Base-by-base conservation (phyloP, 1,140 invertebrate genomes). In the Gonatopus flavifemur region DNA sequence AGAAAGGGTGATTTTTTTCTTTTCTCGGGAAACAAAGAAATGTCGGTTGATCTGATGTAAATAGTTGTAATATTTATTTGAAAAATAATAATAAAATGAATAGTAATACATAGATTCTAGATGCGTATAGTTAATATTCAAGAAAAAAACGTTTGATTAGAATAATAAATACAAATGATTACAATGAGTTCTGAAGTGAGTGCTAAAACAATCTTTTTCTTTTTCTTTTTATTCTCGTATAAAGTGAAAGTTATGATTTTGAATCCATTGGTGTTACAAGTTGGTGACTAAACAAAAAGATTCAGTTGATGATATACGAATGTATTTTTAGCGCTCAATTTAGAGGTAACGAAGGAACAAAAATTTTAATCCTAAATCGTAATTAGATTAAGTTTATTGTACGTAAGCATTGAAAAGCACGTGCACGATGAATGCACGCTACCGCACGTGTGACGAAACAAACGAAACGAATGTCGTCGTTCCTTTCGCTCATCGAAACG, bases 1-100 rank as follows among this genome's bases (percentile, higher is more conserved):
- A n/a, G n/a, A n/a, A n/a, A n/a, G n/a, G n/a, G n/a, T n/a, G n/a
- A n/a, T n/a, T n/a, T n/a, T n/a, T n/a, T n/a, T n/a, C n/a, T n/a
- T n/a, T n/a, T n/a, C n/a, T n/a, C n/a, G n/a, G n/a, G n/a, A n/a
- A n/a, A 28, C 25, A 28, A 28, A 28, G 25, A 28, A 28, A 12
- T 12, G 13, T 36, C 33, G n/a, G 13, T 58, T 49, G n/a, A 54
- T 48, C 49, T 32, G 49, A 41, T 77, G 75, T 77, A 77, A 64
- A 77, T 77, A 77, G 53, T 72, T 77, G 74, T 77, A 77, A 76
- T 74, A 75, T 77, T 75, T 77, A 77, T 76, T 74, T 56, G 64
- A 62, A 57, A 62, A 40, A 53, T 44, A 55, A 55, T 49, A 52
- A 39, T 18, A 50, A 31, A 46, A 42, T 46, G 38, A 44, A 59